These are phyloP conservation scores for Tetraneura akinire DNA, from an alignment of 1,140 invertebrate species.

Conservation along the genomic window DNA sequence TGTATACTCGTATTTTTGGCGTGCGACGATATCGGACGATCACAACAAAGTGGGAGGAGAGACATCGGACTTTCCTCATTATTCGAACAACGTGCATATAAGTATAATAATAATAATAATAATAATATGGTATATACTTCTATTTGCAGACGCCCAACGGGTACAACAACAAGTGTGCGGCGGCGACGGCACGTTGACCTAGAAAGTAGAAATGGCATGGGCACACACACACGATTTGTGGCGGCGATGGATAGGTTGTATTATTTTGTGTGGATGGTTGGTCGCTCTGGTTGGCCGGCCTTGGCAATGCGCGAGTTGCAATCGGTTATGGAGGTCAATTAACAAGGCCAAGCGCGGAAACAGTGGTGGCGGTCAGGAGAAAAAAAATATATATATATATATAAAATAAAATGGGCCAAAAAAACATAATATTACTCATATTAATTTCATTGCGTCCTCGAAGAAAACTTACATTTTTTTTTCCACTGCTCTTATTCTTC, in stretches of 20 bases:
- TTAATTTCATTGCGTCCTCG: too few relatives aligned
- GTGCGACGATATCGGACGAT: too few relatives aligned
- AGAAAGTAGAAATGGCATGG: constrained; percentile 49
- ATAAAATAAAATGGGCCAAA: not conserved
- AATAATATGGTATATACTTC: too few relatives aligned
- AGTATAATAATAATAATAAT: too few relatives aligned
- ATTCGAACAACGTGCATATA: too few relatives aligned
- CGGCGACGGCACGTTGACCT: constrained; percentile 33
- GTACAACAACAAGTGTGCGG: not conserved
- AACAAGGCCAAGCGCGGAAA: constrained; percentile 38
- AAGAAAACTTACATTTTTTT: not conserved
- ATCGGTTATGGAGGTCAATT: constrained; percentile 45
- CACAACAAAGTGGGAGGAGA: too few relatives aligned
- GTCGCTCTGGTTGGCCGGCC: constrained; percentile 48
- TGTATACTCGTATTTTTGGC: too few relatives aligned
- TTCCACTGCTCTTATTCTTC: too few relatives aligned
- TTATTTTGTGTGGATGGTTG: not conserved
- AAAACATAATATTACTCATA: too few relatives aligned
- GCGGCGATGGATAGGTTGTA: constrained; percentile 14
- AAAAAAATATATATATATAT: constrained; percentile 18
- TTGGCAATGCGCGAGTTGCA: constrained; percentile 41
- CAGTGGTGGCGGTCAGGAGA: not conserved
- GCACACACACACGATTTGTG: constrained; percentile 14
- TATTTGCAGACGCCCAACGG: constrained; percentile 1
- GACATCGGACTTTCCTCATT: too few relatives aligned